Base-by-base conservation (phyloP, 1,140 invertebrate species). In the Trichogramma pretiosum region DNA sequence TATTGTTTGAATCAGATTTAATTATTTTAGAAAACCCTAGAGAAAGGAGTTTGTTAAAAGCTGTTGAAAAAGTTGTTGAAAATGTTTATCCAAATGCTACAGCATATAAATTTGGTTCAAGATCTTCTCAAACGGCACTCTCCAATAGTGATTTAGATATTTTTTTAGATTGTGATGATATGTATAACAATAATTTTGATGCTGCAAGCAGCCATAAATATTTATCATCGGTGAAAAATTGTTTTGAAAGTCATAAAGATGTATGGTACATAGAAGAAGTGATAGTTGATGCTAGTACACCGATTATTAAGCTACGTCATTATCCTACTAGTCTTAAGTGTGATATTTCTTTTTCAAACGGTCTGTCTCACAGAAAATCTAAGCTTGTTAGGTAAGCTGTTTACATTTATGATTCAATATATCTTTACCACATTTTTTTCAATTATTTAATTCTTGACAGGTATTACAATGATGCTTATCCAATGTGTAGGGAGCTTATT, bases 261-360 rank as follows among this genome's bases (percentile, higher is more conserved):
- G 19, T 36, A 9, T 60, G 58, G 61, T 35, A 47, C n/a, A 40
- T 60, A n/a, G 35, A 55, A 18, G 52, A 60, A 56, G 21, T 45
- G 16, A 30, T 63, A 16, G 42, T 48, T 18, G 16, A 38, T 3
- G 50, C 33, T 10, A 57, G 76, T 41, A 73, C 75, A 4, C 79
- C 79, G 0, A 79, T 80, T 50, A 65, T 81, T 10, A 76, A 74
- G 60, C 57, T 77, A 34, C 53, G 53, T 38, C 73, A 79, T 55
- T 57, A 50, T n/a, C 46, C 52, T 3, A 70, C 68, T 4, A 50
- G 58, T 8, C 50, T 79, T 3, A 61, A 71, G 22, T 77, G 75
- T 57, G 77, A 80, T 62, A 60, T 81, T 24, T 77, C 76, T 0
- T 78, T 79, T 47, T 61, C 65, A 23, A 74, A 75, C 63, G 72